Base-by-base conservation (phyloP, 2,797 vertebrate genomes). In the Melanotaenia boesemani region DNA sequence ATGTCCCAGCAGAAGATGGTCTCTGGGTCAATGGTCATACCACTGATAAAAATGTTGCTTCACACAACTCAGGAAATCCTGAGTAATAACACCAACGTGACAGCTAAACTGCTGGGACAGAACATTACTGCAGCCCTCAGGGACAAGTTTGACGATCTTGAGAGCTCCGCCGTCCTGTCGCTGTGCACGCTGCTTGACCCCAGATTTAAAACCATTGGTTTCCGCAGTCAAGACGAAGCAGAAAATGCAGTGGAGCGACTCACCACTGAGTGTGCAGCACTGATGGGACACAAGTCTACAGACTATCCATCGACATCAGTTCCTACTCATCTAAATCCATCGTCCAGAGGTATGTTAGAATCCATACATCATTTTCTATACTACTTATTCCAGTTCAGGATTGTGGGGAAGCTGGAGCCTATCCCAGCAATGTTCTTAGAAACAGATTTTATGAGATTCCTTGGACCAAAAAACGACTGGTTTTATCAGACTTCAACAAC, bases 131-230 rank as follows among this genome's bases (percentile, higher is more conserved):
- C 44, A 6, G 44, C 44, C 16, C 44, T 46, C 44, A 26, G 9
- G 11, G 28, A 54, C 1, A 10, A 26, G 32, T 66, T 37, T 20
- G 48, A 36, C 9, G 12, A 24, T 11, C 63, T 66, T 1, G 63
- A 54, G 32, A 22, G 22, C 48, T 36, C 30, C n/a, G 13, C 32
- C 32, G 9, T 54, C n/a, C 30, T 55, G 63, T 66, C 63, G 9
- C 63, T 66, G 20, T n/a, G 32, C 32, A 66, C 48, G 36, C 48
- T 66, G 46, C 46, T 66, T 10, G 63, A 65, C 28, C 63, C 48
- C 12, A 52, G 63, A 11, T 65, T 54, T 22, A 65, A 65, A 65
- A 28, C 46, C 30, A 48, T 63, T 18, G 41, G 61, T 30, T 63
- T 63, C 41, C 61, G 26, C 9, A 30, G 41, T 32, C 41, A 20